Conservation (phyloP, 2,797 vertebrate species). For the Aulostomus chinensis region DNA sequence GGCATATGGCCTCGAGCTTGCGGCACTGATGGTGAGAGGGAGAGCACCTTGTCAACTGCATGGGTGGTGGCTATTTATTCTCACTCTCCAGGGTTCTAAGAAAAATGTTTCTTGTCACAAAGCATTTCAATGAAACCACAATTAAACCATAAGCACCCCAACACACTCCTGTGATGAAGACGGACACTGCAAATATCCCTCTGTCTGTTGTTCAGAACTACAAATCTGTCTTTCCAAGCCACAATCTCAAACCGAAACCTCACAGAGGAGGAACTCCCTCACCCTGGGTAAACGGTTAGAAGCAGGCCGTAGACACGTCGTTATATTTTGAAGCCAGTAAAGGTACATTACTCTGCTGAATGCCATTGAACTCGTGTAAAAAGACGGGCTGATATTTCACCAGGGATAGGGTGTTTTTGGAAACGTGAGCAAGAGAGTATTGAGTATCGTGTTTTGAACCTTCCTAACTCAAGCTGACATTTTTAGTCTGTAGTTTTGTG, state of each 20-base stretch:
- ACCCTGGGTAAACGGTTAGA: constrained; percentile 47
- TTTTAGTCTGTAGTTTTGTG: constrained; percentile 21
- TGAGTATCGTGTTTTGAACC: constrained; percentile 52
- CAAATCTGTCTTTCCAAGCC: not conserved
- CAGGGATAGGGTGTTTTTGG: constrained; percentile 56
- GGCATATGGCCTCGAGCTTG: constrained; percentile 78
- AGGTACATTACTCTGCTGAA: constrained; percentile 46
- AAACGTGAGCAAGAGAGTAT: constrained; percentile 48
- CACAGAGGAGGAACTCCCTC: constrained; percentile 43
- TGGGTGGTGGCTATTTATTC: constrained; percentile 75
- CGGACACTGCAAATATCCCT: no score
- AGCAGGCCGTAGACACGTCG: constrained; percentile 46
- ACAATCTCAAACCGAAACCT: constrained; percentile 44
- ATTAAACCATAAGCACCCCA: no score
- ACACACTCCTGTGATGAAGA: no score
- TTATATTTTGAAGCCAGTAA: constrained; percentile 75
- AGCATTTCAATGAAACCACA: constrained; percentile 7
- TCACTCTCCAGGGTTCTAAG: constrained; percentile 1
- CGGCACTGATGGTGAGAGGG: constrained; percentile 57
- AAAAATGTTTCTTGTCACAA: not conserved
- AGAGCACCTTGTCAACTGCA: constrained; percentile 65
- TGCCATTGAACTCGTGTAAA: constrained; percentile 45
- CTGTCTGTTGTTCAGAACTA: no score
- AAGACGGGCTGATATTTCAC: constrained; percentile 43
- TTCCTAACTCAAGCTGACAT: constrained; percentile 47